Conservation (phyloP, 2,113 vertebrate species). For the Electrona antarctica region DNA sequence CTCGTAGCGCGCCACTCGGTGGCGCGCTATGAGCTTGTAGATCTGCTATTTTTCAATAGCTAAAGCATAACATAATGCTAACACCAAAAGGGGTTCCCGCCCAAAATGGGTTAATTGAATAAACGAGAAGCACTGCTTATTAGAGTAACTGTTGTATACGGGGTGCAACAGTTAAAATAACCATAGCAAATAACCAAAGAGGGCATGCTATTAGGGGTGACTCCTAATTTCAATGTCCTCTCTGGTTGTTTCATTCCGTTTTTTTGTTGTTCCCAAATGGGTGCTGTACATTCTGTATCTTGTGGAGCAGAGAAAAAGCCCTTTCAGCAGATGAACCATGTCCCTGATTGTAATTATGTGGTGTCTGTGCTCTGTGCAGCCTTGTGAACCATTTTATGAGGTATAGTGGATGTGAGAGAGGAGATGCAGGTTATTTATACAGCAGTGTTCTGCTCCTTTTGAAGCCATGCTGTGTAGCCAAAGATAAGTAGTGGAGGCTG, state of each 20-base stretch:
- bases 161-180: too few relatives aligned
- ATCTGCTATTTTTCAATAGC: too few relatives aligned
- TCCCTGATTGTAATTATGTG: conserved; percentile 9
- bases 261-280: not conserved
- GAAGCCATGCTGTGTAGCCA: not conserved
- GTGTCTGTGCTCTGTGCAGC: conserved; percentile 1
- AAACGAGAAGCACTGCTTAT: too few relatives aligned
- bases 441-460: not conserved
- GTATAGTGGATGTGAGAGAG: not conserved
- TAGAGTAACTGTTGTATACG: too few relatives aligned
- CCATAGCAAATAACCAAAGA: too few relatives aligned
- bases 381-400: not conserved
- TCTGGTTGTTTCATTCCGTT: not conserved
- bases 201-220: too few relatives aligned
- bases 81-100: too few relatives aligned
- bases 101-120: too few relatives aligned
- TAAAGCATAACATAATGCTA: too few relatives aligned
- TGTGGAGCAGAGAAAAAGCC: not conserved
- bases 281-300: not conserved
- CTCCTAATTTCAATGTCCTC: not conserved
- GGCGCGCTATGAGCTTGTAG: too few relatives aligned
- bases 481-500: too few relatives aligned
- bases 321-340: not conserved
- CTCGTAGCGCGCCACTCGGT: too few relatives aligned
- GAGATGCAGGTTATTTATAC: conserved; percentile 1